A percentile compares a stretch with the other conserved stretches of the same genome.
phyloP scores from a whole-genome alignment of 2,797 vertebrate species.

The Carduelis carduelis region DNA sequence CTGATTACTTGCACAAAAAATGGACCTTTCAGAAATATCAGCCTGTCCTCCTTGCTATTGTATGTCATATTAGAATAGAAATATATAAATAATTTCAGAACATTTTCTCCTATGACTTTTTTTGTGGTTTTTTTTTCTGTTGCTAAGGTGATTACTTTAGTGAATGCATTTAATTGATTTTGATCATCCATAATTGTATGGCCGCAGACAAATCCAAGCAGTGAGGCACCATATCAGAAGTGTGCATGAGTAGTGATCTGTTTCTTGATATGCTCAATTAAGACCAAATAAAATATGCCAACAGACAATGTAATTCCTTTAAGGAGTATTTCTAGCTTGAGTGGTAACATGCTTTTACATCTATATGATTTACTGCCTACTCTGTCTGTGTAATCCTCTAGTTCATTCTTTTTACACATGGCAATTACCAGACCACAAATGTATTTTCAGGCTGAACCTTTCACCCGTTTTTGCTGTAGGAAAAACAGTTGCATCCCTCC shows the following conservation, averaged over 20 bases:
- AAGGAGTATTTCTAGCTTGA: neutral
- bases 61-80: neutral
- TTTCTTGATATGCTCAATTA: neutral
- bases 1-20: neutral
- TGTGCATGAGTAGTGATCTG: neutral
- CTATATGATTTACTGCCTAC: neutral
- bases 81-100: neutral
- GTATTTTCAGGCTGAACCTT: neutral
- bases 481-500: neutral
- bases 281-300: neutral
- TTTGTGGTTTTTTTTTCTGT: neutral
- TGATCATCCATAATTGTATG: neutral
- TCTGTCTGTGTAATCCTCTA: neutral
- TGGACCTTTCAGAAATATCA: neutral
- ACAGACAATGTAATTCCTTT: neutral
- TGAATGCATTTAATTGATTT: neutral
- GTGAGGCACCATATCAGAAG: neutral
- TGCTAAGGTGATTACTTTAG: neutral
- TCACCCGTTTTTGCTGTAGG: neutral
- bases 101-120: neutral
- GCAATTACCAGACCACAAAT: neutral
- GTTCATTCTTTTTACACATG: neutral
- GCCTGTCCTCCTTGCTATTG: neutral
- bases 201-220: neutral
- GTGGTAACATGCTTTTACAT: neutral